Percentiles rank a stretch among this genome's conserved stretches.
Conservation (phyloP, 2,113 vertebrate genomes). For the Rhinoptilus africanus region DNA sequence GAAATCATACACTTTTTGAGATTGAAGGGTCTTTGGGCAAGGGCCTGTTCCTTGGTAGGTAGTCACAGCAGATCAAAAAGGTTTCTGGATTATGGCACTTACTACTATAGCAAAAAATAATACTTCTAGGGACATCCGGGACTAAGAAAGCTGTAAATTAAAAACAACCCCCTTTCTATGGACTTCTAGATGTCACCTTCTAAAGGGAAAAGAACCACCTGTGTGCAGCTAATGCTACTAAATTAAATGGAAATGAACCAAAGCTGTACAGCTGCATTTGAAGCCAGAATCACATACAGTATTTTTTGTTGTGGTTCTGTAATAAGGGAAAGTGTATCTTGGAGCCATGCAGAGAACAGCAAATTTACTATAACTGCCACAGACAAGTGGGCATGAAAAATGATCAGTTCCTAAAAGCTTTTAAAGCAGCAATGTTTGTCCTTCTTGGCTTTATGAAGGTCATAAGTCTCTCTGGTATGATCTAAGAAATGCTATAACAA, state of each 20-base stretch:
- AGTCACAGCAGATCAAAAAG: not conserved
- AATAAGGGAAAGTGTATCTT: conserved; percentile 33
- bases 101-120: not conserved
- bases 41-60: not conserved
- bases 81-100: not conserved
- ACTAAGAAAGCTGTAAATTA: not conserved
- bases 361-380: conserved; percentile 54
- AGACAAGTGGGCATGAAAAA: conserved; percentile 33
- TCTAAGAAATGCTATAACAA: conserved; percentile 35
- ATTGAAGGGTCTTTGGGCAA: not conserved
- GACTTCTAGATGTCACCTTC: not conserved
- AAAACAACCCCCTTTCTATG: accelerated
- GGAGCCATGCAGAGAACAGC: conserved; percentile 15
- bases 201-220: not conserved
- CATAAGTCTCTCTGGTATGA: conserved; percentile 53
- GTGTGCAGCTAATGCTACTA: not conserved
- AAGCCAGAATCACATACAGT: not conserved
- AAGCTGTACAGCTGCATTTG: not conserved
- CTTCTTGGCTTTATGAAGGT: conserved; percentile 43
- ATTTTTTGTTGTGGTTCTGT: conserved; percentile 29
- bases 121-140: not conserved
- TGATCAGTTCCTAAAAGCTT: conserved; percentile 28
- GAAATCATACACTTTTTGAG: not conserved
- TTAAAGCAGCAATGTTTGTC: conserved; percentile 43
- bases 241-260: conserved; percentile 5